Conservation (phyloP, 2,888 invertebrate genomes). For the Megastigmus dorsalis region DNA sequence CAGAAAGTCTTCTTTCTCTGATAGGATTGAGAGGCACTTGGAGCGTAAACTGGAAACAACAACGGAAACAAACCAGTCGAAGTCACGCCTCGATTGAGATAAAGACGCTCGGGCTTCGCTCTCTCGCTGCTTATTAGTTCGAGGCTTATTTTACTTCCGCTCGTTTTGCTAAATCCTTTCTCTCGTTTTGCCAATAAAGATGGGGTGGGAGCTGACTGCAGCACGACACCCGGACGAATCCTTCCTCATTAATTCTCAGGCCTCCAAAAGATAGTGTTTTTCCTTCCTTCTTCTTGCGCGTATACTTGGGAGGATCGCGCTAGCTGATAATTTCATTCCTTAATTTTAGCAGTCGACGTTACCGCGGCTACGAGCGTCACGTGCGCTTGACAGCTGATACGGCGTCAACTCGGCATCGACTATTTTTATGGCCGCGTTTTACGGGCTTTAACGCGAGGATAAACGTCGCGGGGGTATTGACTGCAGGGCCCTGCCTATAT, state of each 20-base stretch:
- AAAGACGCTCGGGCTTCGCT: too few species aligned
- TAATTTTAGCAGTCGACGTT: not conserved
- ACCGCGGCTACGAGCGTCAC: not conserved
- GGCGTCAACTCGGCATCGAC: constrained; percentile 67
- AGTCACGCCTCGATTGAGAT: constrained; percentile 70
- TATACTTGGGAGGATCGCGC: too few species aligned
- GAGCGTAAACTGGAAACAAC: constrained; percentile 73
- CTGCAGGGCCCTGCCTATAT: too few species aligned
- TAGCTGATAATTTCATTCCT: constrained; percentile 26
- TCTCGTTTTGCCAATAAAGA: constrained; percentile 55
- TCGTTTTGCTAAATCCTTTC: constrained; percentile 59
- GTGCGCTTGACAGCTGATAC: too few species aligned
- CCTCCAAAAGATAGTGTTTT: not conserved
- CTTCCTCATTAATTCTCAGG: constrained; percentile 31
- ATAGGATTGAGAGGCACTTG: constrained; percentile 71
- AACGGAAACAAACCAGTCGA: constrained; percentile 69
- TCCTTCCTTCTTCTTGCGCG: constrained; percentile 1
- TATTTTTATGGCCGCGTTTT: constrained; percentile 65
- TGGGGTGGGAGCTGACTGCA: too few species aligned
- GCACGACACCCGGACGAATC: too few species aligned
- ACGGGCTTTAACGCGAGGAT: constrained; percentile 67
- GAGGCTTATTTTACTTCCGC: constrained; percentile 64
- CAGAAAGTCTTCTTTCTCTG: constrained; percentile 65
- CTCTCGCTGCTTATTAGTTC: constrained; percentile 68
- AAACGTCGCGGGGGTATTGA: constrained; percentile 65